Base-by-base conservation (phyloP, 2,888 invertebrate genomes). In the Drosophila birchii region DNA sequence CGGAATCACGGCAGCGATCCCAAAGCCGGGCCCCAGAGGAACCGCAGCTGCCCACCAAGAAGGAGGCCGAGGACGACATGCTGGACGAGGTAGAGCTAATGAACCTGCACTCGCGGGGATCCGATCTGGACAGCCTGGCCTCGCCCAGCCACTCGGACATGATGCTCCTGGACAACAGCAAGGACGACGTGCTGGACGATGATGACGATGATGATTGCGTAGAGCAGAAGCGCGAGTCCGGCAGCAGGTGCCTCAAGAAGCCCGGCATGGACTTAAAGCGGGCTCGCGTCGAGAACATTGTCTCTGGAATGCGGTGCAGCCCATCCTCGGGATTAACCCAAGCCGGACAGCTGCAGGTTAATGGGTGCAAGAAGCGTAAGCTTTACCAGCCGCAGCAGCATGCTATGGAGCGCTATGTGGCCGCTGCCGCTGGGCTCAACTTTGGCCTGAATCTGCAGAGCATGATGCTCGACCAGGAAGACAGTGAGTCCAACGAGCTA, bases 361-460 rank as follows among this genome's bases (percentile, higher is more conserved):
- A 98, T 93, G 98, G 98, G 55, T 98, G 98, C 93, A 98, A 98
- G 93, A 99, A 99, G 93, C 95, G 98, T 54, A 99, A 99, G 93
- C 94, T 98, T 36, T 98, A 98, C 91, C 98, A 98, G 90, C 98
- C 98, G 14, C 98, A 98, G 92, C 98, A 98, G 91, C 97, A 98
- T 92, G 95, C 95, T 34, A 95, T 94, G 81, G 95, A 95, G 81
- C 93, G 95, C n/a, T 94, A 93, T 86, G 94, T 93, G 91, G 94
- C 93, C 78, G 92, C 93, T 2, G 93, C 93, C 3, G 94, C 93
- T 4, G 94, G 94, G 51, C 92, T 94, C 60, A 94, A 94, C 68
- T 93, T 94, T 59, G 95, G 95, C 60, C 93, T 94, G 26, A 93
- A 93, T 67, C 92, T 94, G 76, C 94, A 93, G 80, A 93, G 93